Evolutionary conservation across 2,797 vertebrate genomes (phyloP), one percentile per base, ranked within the genome.

Genomic region (Myotis findleyi): DNA sequence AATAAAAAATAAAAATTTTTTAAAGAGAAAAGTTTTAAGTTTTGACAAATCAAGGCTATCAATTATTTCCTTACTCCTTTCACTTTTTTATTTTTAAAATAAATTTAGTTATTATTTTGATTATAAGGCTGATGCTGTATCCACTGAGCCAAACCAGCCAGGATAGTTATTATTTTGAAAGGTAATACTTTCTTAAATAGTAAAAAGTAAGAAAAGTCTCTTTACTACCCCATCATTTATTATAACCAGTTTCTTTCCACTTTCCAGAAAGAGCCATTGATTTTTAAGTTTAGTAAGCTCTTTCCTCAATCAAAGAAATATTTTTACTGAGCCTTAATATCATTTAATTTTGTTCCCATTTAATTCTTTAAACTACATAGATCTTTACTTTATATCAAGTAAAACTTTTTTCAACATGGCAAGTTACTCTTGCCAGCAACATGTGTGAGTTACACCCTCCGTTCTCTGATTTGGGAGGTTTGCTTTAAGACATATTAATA

Each of bases 251-350:
- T 93, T 95, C 55, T 79, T 80, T 27, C 47, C 30, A 76, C 21
- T 12, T 86, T 68, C 17, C 7, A 82, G 64, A 95, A 96, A 64
- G 2, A 81, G 41, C 8, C 36, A 80, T 8, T 86, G 47, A 77
- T 36, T 88, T 59, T 76, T 75, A 87, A 33, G 59, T 66, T 94
- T 62, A 66, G 38, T 36, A 47, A 84, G n/a, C 38, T 21, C 64
- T 86, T 68, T 94, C 66, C 44, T 89, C 5, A 69, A 59, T 64
- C 44, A 90, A 81, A 73, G 27, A 82, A 71, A 53, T 79, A 81
- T 66, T 84, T 87, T 91, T 23, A 66, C 5, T 79, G 89, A 75
- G 71, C 33, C 27, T 83, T 90, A 62, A 79, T 80, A 59, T 38
- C 12, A 71, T 71, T 81, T 86, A 17, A 83, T 18, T 25, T 62